A percentile compares a stretch with the other conserved stretches of the same genome.
These are phyloP conservation scores for Rhingia rostrata DNA, from an alignment of 2,888 invertebrate species.

Conservation along the genomic window DNA sequence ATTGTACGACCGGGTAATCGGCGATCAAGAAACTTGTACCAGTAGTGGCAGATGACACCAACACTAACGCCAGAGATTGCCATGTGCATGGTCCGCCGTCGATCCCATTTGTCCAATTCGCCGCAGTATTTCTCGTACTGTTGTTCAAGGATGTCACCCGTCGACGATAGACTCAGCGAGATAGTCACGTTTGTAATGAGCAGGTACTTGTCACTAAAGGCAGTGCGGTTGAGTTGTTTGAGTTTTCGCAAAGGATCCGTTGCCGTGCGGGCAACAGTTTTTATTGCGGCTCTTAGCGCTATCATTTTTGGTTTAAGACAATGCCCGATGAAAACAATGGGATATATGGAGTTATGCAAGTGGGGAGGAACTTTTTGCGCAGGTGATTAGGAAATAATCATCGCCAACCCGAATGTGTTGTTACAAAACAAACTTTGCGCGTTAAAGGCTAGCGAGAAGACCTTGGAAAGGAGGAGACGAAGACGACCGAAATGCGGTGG, in stretches of 20 bases:
- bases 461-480: not conserved
- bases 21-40: slow-evolving; percentile 91
- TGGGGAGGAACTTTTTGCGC: slow-evolving; percentile 5
- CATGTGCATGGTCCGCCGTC: slow-evolving; percentile 89
- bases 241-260: slow-evolving; percentile 70
- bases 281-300: slow-evolving; percentile 45
- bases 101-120: slow-evolving; percentile 85
- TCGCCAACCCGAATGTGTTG: slow-evolving; percentile 8
- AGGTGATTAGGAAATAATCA: slow-evolving; percentile 38
- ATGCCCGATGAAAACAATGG: not conserved
- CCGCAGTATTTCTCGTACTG: slow-evolving; percentile 87
- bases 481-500: not conserved
- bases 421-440: slow-evolving; percentile 47
- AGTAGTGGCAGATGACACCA: slow-evolving; percentile 92
- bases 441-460: slow-evolving; percentile 4
- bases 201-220: slow-evolving; percentile 87
- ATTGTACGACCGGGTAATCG: slow-evolving; percentile 88
- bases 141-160: slow-evolving; percentile 92
- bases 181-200: slow-evolving; percentile 91
- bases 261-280: slow-evolving; percentile 28
- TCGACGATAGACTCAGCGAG: slow-evolving; percentile 89
- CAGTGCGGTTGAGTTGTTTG: slow-evolving; percentile 80
- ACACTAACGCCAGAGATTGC: slow-evolving; percentile 89
- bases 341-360: slow-evolving; percentile 12
- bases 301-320: not conserved